Evolutionary conservation across 2,888 invertebrate genomes (phyloP), one percentile per base, ranked within the genome.

Genomic region (Steinernema scapterisci): DNA sequence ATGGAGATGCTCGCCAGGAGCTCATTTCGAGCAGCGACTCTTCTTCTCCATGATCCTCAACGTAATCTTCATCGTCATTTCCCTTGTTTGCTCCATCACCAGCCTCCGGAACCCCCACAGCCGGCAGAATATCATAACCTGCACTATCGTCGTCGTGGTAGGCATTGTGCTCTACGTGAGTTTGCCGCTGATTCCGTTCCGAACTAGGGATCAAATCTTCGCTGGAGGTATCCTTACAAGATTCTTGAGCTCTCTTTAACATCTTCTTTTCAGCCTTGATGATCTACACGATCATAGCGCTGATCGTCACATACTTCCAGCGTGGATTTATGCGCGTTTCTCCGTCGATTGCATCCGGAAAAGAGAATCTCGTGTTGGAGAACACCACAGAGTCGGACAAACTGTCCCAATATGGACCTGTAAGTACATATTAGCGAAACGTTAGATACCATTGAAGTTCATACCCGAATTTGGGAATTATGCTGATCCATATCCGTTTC

Each of bases 121-220:
- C 71, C 74, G 81, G n/a, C 80, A 80, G 51, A 79, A 80, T 44
- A 73, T 81, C 38, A 73, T 82, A 31, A 79, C 79, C 51, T 78
- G 63, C 63, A 63, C 63, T 16, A 31, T n/a, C 31, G 63, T 27
- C 16, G n/a, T 63, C 31, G 16, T n/a, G 11, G 38, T 63, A 9
- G 63, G 63, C 31, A 16, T 63, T 31, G 31, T 31, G 16, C 63
- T 63, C 63, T 63, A 27, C 31, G 31, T 63, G 5, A 27, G 63
- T 13, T 27, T 63, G 16, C 63, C 63, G 31, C 63, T 63, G 27
- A 31, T 31, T 16, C 16, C 63, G 16, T 63, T 63, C 63, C 63
- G 63, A 9, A 25, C 9, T 9, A 25, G 63, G 11, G 63, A 63
- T 31, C 63, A 63, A 27, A 13, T 63, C 63, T 63, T 63, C 63